These are phyloP conservation scores for Hepsetus odoe DNA, from an alignment of 2,113 vertebrate genomes.

Conservation along the genomic window DNA sequence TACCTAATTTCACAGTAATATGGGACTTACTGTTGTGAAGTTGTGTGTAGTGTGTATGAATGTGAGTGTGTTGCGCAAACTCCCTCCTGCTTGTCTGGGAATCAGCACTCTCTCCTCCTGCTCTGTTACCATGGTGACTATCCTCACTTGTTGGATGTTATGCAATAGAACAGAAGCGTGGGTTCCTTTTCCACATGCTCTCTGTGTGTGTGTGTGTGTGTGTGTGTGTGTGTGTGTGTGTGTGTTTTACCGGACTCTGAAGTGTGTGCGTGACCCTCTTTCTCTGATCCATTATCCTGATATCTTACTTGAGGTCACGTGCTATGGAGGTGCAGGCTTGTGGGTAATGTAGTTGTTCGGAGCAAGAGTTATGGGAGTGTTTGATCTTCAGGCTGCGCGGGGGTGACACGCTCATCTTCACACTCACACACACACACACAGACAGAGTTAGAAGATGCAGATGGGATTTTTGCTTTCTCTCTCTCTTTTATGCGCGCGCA, in stretches of 20 bases:
- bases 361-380: slow-evolving; percentile 84
- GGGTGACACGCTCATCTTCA: slow-evolving; percentile 76
- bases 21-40: too few relatives aligned
- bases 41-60: too few relatives aligned
- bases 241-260: slow-evolving; percentile 89
- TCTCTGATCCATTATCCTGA: slow-evolving; percentile 98
- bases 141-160: slow-evolving; percentile 74
- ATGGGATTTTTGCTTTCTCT: too few relatives aligned
- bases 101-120: slow-evolving; percentile 63
- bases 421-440: slow-evolving; percentile 19
- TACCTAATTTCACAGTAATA: too few relatives aligned
- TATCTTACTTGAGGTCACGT: slow-evolving; percentile 93
- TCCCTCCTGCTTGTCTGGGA: slow-evolving; percentile 34
- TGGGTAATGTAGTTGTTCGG: slow-evolving; percentile 82
- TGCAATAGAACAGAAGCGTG: slow-evolving; percentile 73
- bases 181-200: slow-evolving; percentile 69
- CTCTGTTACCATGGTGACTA: slow-evolving; percentile 74
- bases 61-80: too few relatives aligned
- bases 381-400: slow-evolving; percentile 84
- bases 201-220: slow-evolving; percentile 10
- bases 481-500: too few relatives aligned
- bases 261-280: slow-evolving; percentile 97
- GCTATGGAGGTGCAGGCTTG: slow-evolving; percentile 88
- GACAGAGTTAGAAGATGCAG: neutral
- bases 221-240: slow-evolving; percentile 30